phyloP scores from a whole-genome alignment of 2,888 invertebrate species.

The Chamaedrilus cognettii region DNA sequence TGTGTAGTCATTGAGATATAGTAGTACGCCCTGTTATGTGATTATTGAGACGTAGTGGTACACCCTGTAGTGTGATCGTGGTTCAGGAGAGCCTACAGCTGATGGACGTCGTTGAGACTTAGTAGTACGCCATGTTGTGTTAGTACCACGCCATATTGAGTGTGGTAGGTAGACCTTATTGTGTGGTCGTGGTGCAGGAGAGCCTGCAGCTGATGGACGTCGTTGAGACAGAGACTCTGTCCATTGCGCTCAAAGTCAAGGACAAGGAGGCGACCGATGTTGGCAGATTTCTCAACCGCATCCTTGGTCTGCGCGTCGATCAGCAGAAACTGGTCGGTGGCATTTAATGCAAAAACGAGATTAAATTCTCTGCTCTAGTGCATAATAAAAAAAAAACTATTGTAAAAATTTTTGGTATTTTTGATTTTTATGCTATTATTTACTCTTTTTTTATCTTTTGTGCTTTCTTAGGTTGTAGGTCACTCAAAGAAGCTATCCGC shows the following conservation, averaged over 20 bases:
- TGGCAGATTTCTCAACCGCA: slow-evolving; percentile 54
- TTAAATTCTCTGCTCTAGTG: background rate
- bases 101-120: too few species aligned
- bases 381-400: background rate
- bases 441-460: too few species aligned
- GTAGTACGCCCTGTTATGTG: too few species aligned
- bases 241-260: slow-evolving; percentile 35
- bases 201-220: slow-evolving; percentile 52
- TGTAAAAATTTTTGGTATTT: too few species aligned
- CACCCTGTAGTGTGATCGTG: background rate
- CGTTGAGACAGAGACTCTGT: slow-evolving; percentile 44
- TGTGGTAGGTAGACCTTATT: too few species aligned
- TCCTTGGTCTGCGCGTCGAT: slow-evolving; percentile 50
- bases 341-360: too few species aligned
- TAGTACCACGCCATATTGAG: background rate
- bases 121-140: too few species aligned
- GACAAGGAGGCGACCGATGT: slow-evolving; percentile 51
- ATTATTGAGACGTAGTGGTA: background rate
- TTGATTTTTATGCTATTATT: too few species aligned
- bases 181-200: slow-evolving; percentile 40
- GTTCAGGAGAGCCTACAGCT: slow-evolving; percentile 48
- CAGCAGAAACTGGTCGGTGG: slow-evolving; percentile 51
- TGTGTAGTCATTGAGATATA: too few species aligned
- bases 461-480: too few species aligned
- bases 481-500: too few species aligned